Evolutionary conservation across 2,797 vertebrate species (phyloP).

Genomic region (Menidia menidia): DNA sequence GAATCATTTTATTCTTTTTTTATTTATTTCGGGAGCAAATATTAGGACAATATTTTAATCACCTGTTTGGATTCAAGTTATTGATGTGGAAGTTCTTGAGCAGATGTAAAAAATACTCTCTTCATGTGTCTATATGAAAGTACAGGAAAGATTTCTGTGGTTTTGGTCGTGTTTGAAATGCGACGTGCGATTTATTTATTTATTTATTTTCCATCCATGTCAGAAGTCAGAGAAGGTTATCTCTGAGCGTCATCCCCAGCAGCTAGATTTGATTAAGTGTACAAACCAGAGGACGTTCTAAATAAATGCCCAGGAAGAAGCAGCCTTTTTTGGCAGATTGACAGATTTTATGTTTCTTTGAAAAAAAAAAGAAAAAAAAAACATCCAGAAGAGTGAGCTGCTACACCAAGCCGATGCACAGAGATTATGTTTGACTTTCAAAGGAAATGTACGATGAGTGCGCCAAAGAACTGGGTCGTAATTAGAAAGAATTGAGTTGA

Average conservation of each 20-base stretch:
- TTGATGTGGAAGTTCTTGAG: too few species aligned
- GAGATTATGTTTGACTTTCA: constrained; percentile 67
- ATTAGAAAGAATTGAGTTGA: constrained; percentile 59
- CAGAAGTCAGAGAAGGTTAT: constrained; percentile 8
- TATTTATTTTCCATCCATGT: background rate
- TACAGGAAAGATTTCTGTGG: background rate
- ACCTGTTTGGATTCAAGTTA: too few species aligned
- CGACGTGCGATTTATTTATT: background rate
- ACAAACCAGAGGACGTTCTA: constrained; percentile 41
- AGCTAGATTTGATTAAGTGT: constrained; percentile 48
- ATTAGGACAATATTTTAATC: too few species aligned
- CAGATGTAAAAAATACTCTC: too few species aligned
- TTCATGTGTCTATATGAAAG: too few species aligned
- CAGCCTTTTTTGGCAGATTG: constrained; percentile 55
- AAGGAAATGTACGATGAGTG: constrained; percentile 56
- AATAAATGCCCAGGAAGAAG: constrained; percentile 44
- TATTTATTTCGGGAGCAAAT: too few species aligned
- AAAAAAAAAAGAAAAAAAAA: constrained; percentile 39
- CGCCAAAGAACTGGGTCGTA: constrained; percentile 51
- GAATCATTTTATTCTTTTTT: too few species aligned
- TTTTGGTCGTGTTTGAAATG: background rate
- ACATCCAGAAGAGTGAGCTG: constrained; percentile 55
- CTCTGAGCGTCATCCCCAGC: constrained; percentile 17
- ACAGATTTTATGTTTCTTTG: constrained; percentile 56
- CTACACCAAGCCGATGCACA: constrained; percentile 45